phyloP scores from a whole-genome alignment of 2,888 invertebrate genomes.

The Pelosia muscerda region DNA sequence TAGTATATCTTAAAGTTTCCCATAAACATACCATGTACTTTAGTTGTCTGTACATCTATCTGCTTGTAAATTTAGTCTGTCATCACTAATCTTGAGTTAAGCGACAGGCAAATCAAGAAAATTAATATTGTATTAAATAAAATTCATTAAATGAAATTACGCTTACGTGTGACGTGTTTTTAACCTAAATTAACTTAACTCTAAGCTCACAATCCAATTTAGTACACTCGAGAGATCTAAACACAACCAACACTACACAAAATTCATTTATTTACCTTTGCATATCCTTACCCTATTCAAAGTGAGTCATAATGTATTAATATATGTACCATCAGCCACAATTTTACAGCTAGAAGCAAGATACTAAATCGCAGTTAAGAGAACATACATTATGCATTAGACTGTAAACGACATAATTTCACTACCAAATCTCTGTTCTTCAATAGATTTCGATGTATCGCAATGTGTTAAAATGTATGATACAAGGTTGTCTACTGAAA shows the following conservation, averaged over 20 bases:
- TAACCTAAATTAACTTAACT: slow-evolving; percentile 38
- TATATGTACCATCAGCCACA: slow-evolving; percentile 32
- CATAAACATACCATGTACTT: slow-evolving; percentile 5
- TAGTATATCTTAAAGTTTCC: slow-evolving; percentile 3
- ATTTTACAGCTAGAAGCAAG: slow-evolving; percentile 21
- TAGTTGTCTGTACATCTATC: slow-evolving; percentile 42
- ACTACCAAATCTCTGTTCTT: slow-evolving; percentile 23
- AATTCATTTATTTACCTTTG: slow-evolving; percentile 28
- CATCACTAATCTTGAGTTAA: not conserved
- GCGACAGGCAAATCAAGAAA: slow-evolving; percentile 17
- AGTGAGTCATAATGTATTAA: slow-evolving; percentile 26
- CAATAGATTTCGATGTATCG: slow-evolving; percentile 13
- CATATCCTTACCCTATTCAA: slow-evolving; percentile 29
- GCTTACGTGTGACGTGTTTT: slow-evolving; percentile 20
- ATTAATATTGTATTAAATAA: slow-evolving; percentile 16
- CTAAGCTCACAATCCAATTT: slow-evolving; percentile 52
- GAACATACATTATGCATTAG: slow-evolving; percentile 31
- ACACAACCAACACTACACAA: slow-evolving; percentile 65
- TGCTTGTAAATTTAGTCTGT: slow-evolving; percentile 22
- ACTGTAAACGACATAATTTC: slow-evolving; percentile 27
- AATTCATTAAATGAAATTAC: slow-evolving; percentile 27
- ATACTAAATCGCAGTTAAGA: slow-evolving; percentile 31
- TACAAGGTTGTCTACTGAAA: slow-evolving; percentile 37
- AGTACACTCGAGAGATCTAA: slow-evolving; percentile 67
- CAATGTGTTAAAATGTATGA: slow-evolving; percentile 17